Evolutionary conservation across 2,113 vertebrate genomes (phyloP), one percentile per base, ranked within the genome.

Genomic region (Paratilapia polleni): DNA sequence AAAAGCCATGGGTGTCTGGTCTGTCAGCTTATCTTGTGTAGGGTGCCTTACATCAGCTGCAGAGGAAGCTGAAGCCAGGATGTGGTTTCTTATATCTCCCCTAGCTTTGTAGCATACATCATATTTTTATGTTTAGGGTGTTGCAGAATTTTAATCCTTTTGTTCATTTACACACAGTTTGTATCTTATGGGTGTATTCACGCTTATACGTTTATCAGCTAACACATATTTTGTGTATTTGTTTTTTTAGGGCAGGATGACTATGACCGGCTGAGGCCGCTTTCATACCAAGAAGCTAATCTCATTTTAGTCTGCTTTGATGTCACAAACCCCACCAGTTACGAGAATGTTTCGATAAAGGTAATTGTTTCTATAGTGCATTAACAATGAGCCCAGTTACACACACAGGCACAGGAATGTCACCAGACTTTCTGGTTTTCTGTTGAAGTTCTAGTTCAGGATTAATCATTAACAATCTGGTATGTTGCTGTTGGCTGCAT

Each of bases 261-360:
- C 94, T 99, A 99, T 0, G 98, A 99, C 83, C 94, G 98, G 9
- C 94, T 99, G 0, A 95, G 98, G 19, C 98, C 98, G 0, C 97
- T 99, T 11, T 98, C 98, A 4, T 99, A 99, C 93, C 97, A 98
- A 93, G 97, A 97, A 78, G 97, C 97, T 34, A 95, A 97, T 1
- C 93, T 99, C 0, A 93, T 98, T 75, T 87, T 99, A 56, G 96
- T 99, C 76, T 99, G 98, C 90, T 99, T 98, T 11, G 98, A 99
- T 4, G 98, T 99, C 91, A 99, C 97, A 92, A 99, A 97, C 94
- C 98, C 98, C 43, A 97, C 96, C 26, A 99, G 98, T 89, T 99
- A 96, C 4, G 98, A 99, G 3, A 99, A 99, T 0, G 96, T 99
- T 80, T 79, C 95, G 85, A 96, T 97, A 88, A 99, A 99, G 97